A percentile compares a stretch with the other conserved stretches of the same genome.
Evolutionary conservation across 2,113 vertebrate species (phyloP).

Genomic region (Eira barbara): DNA sequence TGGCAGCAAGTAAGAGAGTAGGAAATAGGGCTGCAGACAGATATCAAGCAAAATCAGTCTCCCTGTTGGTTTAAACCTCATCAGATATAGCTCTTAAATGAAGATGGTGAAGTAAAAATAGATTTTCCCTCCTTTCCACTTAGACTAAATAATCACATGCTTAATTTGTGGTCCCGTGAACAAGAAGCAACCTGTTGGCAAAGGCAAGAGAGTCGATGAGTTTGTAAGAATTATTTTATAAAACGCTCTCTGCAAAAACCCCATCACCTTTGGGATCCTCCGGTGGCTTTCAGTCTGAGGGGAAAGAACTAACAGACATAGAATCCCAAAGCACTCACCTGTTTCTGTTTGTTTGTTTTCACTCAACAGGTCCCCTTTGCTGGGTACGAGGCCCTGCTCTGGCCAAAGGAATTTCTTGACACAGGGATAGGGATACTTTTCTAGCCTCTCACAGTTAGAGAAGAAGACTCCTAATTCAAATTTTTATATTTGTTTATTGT

Average conservation of each 20-base stretch:
- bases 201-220: neutral
- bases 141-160: neutral
- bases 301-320: neutral
- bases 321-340: neutral
- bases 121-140: neutral
- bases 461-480: neutral
- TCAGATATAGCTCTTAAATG: neutral
- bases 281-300: neutral
- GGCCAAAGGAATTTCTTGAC: neutral
- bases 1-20: too few species aligned
- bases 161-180: neutral
- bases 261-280: neutral
- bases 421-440: neutral
- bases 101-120: neutral
- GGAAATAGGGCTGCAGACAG: neutral
- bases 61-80: neutral
- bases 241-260: neutral
- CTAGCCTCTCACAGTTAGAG: neutral
- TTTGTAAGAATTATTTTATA: neutral
- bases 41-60: neutral
- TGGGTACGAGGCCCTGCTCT: neutral
- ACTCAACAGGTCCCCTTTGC: neutral
- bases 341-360: too few species aligned
- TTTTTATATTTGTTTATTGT: neutral
- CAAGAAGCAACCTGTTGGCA: neutral